phyloP scores from a whole-genome alignment of 2,888 invertebrate genomes.

The Scotopteryx bipunctaria region DNA sequence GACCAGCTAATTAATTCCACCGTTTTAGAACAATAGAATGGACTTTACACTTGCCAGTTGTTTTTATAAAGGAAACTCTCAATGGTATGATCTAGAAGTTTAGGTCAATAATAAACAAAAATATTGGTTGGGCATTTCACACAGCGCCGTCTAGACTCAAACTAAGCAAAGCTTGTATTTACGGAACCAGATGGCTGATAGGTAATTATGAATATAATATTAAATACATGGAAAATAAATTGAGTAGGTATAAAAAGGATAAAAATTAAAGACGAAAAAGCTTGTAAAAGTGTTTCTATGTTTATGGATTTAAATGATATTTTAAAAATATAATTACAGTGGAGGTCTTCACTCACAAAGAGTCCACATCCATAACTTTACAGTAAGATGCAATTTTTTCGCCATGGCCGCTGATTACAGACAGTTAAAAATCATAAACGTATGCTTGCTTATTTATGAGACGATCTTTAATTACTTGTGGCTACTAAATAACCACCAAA shows the following conservation, averaged over 20 bases:
- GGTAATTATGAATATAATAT: too few relatives aligned
- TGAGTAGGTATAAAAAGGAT: too few relatives aligned
- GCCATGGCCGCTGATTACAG: constrained; percentile 14
- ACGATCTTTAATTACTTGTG: constrained; percentile 47
- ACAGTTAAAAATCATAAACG: constrained; percentile 35
- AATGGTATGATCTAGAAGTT: not conserved
- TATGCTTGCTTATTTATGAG: constrained; percentile 38
- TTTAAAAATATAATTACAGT: too few relatives aligned
- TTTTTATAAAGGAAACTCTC: constrained; percentile 1
- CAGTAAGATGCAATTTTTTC: constrained; percentile 23
- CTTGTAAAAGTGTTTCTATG: too few relatives aligned
- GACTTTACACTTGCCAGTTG: constrained; percentile 11
- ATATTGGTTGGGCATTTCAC: too few relatives aligned
- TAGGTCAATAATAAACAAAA: not conserved
- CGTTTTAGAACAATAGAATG: constrained; percentile 31
- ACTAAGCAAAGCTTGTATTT: too few relatives aligned
- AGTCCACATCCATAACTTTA: constrained; percentile 1
- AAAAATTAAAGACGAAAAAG: too few relatives aligned
- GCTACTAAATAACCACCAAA: constrained; percentile 46
- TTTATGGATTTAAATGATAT: too few relatives aligned
- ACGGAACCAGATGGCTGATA: too few relatives aligned
- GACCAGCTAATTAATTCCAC: constrained; percentile 31
- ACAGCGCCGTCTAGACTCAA: too few relatives aligned
- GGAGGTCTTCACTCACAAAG: too few relatives aligned
- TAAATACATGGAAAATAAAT: too few relatives aligned